These are phyloP conservation scores for Probaryconus sp. DNA, from an alignment of 1,140 invertebrate species.

Conservation along the genomic window DNA sequence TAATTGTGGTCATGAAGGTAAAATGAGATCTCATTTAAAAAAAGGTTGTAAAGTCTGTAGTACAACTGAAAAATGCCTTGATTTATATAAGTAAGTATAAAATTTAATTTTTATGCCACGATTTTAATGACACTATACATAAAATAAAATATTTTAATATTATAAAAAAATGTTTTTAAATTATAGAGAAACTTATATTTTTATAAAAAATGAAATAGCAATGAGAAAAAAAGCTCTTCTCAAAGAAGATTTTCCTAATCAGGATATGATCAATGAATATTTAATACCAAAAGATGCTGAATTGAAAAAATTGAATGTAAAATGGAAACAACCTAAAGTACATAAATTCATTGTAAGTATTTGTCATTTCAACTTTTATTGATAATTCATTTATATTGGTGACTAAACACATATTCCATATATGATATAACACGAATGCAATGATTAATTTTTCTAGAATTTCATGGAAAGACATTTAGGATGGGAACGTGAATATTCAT, in stretches of 20 bases:
- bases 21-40: slow-evolving; percentile 80
- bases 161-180: slow-evolving; percentile 48
- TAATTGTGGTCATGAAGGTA: slow-evolving; percentile 84
- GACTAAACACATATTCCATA: too few species aligned
- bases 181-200: slow-evolving; percentile 80
- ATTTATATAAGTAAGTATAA: slow-evolving; percentile 70
- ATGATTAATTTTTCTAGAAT: slow-evolving; percentile 53
- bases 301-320: slow-evolving; percentile 77
- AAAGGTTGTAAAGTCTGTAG: slow-evolving; percentile 82
- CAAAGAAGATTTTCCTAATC: slow-evolving; percentile 83
- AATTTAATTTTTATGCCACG: slow-evolving; percentile 13
- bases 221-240: slow-evolving; percentile 84
- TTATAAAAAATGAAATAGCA: slow-evolving; percentile 83
- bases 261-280: slow-evolving; percentile 87
- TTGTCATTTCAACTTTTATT: too few species aligned
- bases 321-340: slow-evolving; percentile 84
- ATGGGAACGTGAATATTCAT: slow-evolving; percentile 87
- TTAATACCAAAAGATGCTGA: slow-evolving; percentile 78
- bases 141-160: too few species aligned
- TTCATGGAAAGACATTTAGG: slow-evolving; percentile 82
- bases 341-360: slow-evolving; percentile 82
- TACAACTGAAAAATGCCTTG: slow-evolving; percentile 80
- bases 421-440: too few species aligned
- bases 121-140: too few species aligned
- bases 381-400: background rate